These are phyloP conservation scores for Artibeus jamaicensis DNA, from an alignment of 2,797 vertebrate genomes.

Conservation along the genomic window DNA sequence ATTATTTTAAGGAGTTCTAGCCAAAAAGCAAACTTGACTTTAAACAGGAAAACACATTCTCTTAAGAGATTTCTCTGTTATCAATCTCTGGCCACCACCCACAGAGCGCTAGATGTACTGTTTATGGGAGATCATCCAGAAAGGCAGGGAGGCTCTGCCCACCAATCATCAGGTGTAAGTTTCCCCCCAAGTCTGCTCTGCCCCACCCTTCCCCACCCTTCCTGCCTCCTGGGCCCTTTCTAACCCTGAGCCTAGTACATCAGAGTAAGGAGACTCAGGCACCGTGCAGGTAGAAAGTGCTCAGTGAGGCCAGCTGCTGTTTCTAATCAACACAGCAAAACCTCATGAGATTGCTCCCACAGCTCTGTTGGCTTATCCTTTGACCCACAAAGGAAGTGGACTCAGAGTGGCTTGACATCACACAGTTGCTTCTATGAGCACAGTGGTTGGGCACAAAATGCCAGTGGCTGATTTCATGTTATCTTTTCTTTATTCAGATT, in stretches of 20 bases:
- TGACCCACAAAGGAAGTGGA: background rate
- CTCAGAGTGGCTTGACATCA: background rate
- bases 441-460: background rate
- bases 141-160: background rate
- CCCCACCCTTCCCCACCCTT: fast-evolving
- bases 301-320: background rate
- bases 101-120: background rate
- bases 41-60: background rate
- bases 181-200: background rate
- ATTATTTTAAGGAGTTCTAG: background rate
- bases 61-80: slow-evolving; percentile 21
- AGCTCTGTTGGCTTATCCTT: background rate
- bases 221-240: background rate
- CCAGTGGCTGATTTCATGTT: background rate
- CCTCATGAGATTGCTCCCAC: background rate
- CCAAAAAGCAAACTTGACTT: background rate
- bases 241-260: background rate
- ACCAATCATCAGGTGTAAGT: too few relatives aligned
- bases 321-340: background rate
- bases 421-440: background rate
- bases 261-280: background rate
- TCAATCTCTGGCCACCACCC: background rate
- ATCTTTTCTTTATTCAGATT: background rate
- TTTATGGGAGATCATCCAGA: background rate
- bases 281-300: background rate